phyloP scores from a whole-genome alignment of 1,140 invertebrate genomes.

The Tachypleus tridentatus region DNA sequence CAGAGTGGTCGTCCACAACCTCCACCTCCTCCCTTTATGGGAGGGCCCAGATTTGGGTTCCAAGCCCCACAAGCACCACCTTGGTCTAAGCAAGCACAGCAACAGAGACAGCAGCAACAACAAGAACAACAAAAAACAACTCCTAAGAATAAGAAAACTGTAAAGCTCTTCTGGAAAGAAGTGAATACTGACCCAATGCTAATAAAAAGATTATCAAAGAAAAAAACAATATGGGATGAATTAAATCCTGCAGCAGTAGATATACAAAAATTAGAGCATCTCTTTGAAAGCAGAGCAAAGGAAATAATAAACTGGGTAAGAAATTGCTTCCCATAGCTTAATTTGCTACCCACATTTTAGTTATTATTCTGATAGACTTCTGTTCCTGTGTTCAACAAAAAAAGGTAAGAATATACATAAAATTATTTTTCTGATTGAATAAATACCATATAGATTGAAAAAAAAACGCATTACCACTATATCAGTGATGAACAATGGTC shows the following conservation, averaged over 20 bases:
- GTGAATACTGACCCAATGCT: conserved; percentile 61
- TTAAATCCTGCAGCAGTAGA: conserved; percentile 71
- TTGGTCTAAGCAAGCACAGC: background rate
- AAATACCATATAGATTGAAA: no score
- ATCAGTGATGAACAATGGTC: no score
- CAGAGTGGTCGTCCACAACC: conserved; percentile 29
- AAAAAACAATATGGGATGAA: conserved; percentile 90
- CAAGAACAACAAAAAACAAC: conserved; percentile 15
- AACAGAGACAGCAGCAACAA: conserved; percentile 15
- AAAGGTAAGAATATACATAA: no score
- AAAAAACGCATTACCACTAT: no score
- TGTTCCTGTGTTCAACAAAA: no score
- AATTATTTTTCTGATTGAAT: no score
- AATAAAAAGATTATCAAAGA: conserved; percentile 45
- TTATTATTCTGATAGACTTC: no score
- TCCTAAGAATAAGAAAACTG: conserved; percentile 93
- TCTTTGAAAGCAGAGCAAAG: conserved; percentile 93
- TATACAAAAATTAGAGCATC: conserved; percentile 83
- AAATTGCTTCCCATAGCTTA: background rate
- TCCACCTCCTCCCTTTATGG: conserved; percentile 34
- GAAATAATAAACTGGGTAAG: conserved; percentile 85
- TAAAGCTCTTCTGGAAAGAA: conserved; percentile 98
- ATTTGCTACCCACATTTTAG: no score
- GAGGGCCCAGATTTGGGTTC: conserved; percentile 4
- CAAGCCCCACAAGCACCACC: conserved; percentile 21